Evolutionary conservation across 1,140 invertebrate genomes (phyloP), one percentile per base, ranked within the genome.

Genomic region (Papilio helenus): DNA sequence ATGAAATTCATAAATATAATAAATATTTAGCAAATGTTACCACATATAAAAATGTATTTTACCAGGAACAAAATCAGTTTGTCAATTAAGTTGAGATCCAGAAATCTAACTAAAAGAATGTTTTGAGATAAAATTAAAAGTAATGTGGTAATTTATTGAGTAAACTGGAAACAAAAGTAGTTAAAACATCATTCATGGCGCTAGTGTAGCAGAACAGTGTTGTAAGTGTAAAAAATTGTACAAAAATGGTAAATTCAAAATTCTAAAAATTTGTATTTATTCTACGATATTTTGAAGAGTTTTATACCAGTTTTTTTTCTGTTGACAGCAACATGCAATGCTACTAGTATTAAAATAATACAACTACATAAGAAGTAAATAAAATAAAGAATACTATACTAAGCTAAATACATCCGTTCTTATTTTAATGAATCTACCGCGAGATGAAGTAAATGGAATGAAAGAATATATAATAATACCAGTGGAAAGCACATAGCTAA

Each of bases 1-100:
- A 87, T 86, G 86, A 89, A 82, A 72, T 79, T 74, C 46, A 80
- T 79, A 26, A 78, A 34, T 72, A 20, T 58, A 76, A 29, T 29
- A 76, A 58, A 20, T 34, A 77, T n/a, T 58, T 76, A 58, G 55
- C 76, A n/a, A 65, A 20, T 29, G 3, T 77, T 39, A 42, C 61
- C 34, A 68, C 14, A 68, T 26, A 29, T 65, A 16, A 18, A 65
- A 23, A 12, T 5, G 26, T 61, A 23, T 23, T 58, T 23, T 23
- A 23, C 3, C 9, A 61, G 7, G 18, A 23, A 61, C 10, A 61
- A 29, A 26, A 26, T 26, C 12, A 61, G 58, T 23, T 10, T 20
- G 7, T 49, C 44, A 3, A 46, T 46, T 44, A 44, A 44, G 42
- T 10, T 3, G 16, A 46, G 44, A 46, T 14, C 0, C 44, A 14